Conservation (phyloP, 2,888 invertebrate species). For the Cerastis rubricosa region DNA sequence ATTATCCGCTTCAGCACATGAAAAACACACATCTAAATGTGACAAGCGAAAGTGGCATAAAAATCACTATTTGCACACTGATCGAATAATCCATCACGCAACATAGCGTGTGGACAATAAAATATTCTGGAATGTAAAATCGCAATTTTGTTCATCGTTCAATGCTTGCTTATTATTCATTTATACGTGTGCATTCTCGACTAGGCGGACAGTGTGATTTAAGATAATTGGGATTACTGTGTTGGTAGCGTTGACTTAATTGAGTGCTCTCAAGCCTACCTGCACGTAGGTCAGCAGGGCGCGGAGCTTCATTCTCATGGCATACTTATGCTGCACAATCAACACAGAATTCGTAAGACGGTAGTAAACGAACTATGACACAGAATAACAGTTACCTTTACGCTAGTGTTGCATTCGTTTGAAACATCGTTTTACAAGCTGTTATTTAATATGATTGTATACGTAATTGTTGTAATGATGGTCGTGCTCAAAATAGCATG, state of each 20-base stretch:
- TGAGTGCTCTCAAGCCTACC: conserved; percentile 40
- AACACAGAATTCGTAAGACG: conserved; percentile 54
- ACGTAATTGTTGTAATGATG: conserved; percentile 54
- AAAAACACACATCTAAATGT: conserved; percentile 67
- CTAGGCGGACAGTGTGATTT: conserved; percentile 44
- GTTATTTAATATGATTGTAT: conserved; percentile 53
- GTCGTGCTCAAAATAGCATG: conserved; percentile 58
- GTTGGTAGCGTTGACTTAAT: conserved; percentile 60
- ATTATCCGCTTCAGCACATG: conserved; percentile 70
- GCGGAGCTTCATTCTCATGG: conserved; percentile 58
- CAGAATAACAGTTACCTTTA: conserved; percentile 52
- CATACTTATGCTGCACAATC: conserved; percentile 60
- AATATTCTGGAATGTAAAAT: conserved; percentile 71
- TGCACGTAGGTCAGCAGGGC: conserved; percentile 58
- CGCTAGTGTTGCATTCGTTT: conserved; percentile 39
- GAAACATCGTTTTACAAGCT: conserved; percentile 40
- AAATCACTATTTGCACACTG: conserved; percentile 76
- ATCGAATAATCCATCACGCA: conserved; percentile 79
- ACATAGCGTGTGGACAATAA: conserved; percentile 76
- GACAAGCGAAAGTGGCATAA: conserved; percentile 81
- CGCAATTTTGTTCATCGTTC: conserved; percentile 56
- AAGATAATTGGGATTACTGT: conserved; percentile 45
- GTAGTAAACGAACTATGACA: conserved; percentile 54
- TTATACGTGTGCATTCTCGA: conserved; percentile 36
- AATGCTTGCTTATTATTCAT: conserved; percentile 58